These are phyloP conservation scores for Orchestia grillus DNA, from an alignment of 1,140 invertebrate genomes.

Conservation along the genomic window DNA sequence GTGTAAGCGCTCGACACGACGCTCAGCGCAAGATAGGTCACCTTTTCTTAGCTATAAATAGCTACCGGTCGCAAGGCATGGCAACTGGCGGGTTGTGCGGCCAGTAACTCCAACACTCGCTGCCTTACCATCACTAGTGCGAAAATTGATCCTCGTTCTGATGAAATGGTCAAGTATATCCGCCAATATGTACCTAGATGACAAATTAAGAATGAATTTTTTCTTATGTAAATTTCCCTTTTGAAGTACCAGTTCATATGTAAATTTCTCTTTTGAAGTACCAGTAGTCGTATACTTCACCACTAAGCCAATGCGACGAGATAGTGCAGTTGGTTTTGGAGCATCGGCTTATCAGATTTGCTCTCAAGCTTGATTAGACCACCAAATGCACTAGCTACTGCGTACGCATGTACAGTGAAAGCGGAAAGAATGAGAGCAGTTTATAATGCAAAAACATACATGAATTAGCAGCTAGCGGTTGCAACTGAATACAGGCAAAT, in stretches of 20 bases:
- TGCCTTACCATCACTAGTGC: neutral
- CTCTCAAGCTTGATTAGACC: neutral
- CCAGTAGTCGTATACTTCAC: neutral
- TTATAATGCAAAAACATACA: neutral
- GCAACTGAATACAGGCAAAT: no score
- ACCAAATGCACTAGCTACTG: neutral
- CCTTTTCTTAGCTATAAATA: neutral
- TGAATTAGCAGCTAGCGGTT: no score
- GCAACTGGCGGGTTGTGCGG: neutral
- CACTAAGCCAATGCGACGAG: neutral
- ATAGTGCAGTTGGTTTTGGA: neutral
- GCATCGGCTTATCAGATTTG: neutral
- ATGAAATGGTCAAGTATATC: neutral
- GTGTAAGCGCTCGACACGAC: neutral
- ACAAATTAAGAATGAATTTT: neutral
- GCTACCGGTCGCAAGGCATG: neutral
- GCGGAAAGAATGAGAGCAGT: neutral
- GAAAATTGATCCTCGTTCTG: neutral
- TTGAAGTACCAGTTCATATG: neutral
- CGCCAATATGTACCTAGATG: neutral
- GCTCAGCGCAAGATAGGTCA: neutral
- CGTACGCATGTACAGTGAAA: neutral
- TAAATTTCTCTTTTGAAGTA: neutral
- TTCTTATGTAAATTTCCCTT: neutral
- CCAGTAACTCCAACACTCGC: neutral